Base-by-base conservation (phyloP, 2,113 vertebrate species). In the Romanogobio albipinnatus region DNA sequence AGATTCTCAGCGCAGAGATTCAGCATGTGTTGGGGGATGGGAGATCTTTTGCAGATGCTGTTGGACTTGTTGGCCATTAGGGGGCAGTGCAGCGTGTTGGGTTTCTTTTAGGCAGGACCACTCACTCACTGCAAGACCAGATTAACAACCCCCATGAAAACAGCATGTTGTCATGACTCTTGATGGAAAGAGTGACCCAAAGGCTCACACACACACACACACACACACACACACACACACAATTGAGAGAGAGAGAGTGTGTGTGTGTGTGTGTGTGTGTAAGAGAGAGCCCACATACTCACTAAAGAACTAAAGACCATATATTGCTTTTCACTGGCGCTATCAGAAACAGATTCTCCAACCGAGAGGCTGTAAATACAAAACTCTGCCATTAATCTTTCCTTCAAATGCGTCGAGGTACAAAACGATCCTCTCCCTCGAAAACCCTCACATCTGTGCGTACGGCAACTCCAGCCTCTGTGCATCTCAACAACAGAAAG, bases 21-120 rank as follows among this genome's bases (percentile, higher is more conserved):
- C 39, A 62, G 1, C 59, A 22, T 24, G 47, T 14, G 49, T 61
- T 58, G 83, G 89, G 87, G 85, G 83, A 86, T 85, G 49, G 71
- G 71, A 33, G 56, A 29, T 62, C 22, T 22, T 53, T 53, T 73
- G 13, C 24, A 77, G 81, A 15, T 83, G 87, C 58, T 87, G 74
- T 82, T 85, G 5, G 75, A 15, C 11, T 5, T 24, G 19, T n/a
- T 74, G 29, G 26, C 87, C 89, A 71, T 86, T 86, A 82, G 87
- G 86, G 87, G 89, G 75, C 89, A 87, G 89, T 90, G 87, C 87
- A 87, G 89, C 39, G 89, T 84, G 89, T 75, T 85, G 82, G 78
- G 85, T 84, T 88, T 81, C 76, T 76, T 84, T 85, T 19, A 78
- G 81, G 59, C 29, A 82, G 79, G 81, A 70, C 81, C 86, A 87